Conservation (phyloP, 1,140 invertebrate genomes). For the Heliconius nattereri region DNA sequence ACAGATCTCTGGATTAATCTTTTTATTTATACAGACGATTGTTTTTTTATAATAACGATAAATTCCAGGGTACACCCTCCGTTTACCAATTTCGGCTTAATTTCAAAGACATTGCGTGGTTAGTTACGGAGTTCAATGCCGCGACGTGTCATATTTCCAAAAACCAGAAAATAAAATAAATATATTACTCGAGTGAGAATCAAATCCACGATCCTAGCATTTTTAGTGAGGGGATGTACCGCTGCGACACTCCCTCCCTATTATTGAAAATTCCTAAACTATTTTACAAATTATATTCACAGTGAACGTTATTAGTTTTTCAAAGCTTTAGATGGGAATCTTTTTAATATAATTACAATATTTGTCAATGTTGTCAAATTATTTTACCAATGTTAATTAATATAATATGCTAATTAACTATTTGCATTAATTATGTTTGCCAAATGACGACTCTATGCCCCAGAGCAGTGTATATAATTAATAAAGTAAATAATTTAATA, state of each 20-base stretch:
- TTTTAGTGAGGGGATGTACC: too few relatives aligned
- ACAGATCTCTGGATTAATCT: too few relatives aligned
- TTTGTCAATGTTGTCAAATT: not conserved
- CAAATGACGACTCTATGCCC: not conserved
- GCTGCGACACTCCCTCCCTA: too few relatives aligned
- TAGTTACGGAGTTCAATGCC: not conserved
- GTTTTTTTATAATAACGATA: too few relatives aligned
- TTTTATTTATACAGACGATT: too few relatives aligned
- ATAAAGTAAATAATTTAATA: not conserved
- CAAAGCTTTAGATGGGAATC: not conserved
- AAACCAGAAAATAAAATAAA: too few relatives aligned
- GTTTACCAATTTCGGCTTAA: fast-evolving
- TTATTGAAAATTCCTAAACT: too few relatives aligned
- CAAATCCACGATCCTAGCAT: too few relatives aligned
- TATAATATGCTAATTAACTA: not conserved
- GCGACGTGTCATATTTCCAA: too few relatives aligned
- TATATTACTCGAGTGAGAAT: too few relatives aligned
- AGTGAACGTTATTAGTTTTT: not conserved
- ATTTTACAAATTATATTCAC: not conserved
- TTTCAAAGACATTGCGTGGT: not conserved
- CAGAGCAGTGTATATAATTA: not conserved
- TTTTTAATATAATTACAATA: not conserved
- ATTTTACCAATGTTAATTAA: constrained; percentile 4
- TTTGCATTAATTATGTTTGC: constrained; percentile 11
- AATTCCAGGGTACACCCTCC: too few relatives aligned